phyloP scores from a whole-genome alignment of 2,888 invertebrate genomes.

The Aporophyla nigra region DNA sequence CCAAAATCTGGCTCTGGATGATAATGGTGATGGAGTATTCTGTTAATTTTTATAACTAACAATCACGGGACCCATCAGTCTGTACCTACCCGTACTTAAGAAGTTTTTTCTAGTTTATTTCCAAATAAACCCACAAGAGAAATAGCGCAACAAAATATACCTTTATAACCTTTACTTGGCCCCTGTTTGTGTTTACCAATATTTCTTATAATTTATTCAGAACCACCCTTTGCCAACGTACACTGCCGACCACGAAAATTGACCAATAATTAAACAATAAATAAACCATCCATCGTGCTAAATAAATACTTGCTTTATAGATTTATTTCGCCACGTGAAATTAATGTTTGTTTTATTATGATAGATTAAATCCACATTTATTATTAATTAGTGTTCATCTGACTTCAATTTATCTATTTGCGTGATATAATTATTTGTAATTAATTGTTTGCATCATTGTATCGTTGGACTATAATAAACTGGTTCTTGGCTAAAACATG shows the following conservation, averaged over 20 bases:
- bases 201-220: conserved; percentile 66
- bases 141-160: conserved; percentile 15
- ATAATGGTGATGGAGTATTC: not conserved
- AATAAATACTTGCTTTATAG: conserved; percentile 29
- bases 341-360: conserved; percentile 38
- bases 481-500: not conserved
- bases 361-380: conserved; percentile 16
- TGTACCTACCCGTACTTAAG: not conserved
- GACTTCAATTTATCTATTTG: conserved; percentile 21
- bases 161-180: conserved; percentile 28
- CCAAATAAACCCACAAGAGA: conserved; percentile 7
- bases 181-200: conserved; percentile 42
- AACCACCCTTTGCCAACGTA: conserved; percentile 30
- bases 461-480: not conserved
- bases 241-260: conserved; percentile 46
- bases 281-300: conserved; percentile 24
- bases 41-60: not conserved
- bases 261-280: conserved; percentile 53
- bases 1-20: no score
- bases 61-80: not conserved
- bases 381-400: not conserved
- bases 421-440: conserved; percentile 11
- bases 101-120: conserved; percentile 1
- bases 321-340: conserved; percentile 36
- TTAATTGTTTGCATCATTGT: not conserved